Conservation (phyloP, 2,797 vertebrate species). For the Pangasius macronema region DNA sequence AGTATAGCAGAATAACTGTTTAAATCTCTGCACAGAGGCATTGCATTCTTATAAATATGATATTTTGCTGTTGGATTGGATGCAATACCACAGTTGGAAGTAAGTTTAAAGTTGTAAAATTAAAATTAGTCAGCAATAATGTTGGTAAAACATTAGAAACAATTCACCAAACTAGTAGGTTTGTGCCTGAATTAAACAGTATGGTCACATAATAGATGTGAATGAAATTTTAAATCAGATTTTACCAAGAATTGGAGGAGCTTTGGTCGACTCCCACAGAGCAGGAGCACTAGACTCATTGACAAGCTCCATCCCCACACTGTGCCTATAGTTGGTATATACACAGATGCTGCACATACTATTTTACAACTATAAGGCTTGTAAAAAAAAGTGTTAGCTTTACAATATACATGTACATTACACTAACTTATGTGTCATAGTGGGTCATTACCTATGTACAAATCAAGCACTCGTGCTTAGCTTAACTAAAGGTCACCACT, state of each 20-base stretch:
- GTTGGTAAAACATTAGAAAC: background rate
- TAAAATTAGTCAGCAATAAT: background rate
- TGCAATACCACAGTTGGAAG: background rate
- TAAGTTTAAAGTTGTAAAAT: constrained; percentile 3
- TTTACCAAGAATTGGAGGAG: constrained; percentile 16
- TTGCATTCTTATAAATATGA: background rate
- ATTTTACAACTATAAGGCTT: constrained; percentile 81
- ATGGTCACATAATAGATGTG: background rate
- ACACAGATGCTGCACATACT: constrained; percentile 72
- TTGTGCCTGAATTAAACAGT: constrained; percentile 2
- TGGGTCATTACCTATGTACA: constrained; percentile 72
- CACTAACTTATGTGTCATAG: constrained; percentile 65
- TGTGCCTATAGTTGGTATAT: constrained; percentile 74
- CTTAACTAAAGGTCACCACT: constrained; percentile 63
- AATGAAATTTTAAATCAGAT: constrained; percentile 27
- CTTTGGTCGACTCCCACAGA: constrained; percentile 4
- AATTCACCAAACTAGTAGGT: background rate
- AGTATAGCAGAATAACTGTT: background rate
- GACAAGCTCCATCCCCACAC: constrained; percentile 72
- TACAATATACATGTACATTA: constrained; percentile 76
- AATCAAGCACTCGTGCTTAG: constrained; percentile 66
- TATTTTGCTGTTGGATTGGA: background rate
- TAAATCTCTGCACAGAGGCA: constrained; percentile 7
- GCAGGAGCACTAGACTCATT: constrained; percentile 38
- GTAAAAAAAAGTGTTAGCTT: constrained; percentile 81